Base-by-base conservation (phyloP, 2,797 vertebrate species). In the Otus scops region DNA sequence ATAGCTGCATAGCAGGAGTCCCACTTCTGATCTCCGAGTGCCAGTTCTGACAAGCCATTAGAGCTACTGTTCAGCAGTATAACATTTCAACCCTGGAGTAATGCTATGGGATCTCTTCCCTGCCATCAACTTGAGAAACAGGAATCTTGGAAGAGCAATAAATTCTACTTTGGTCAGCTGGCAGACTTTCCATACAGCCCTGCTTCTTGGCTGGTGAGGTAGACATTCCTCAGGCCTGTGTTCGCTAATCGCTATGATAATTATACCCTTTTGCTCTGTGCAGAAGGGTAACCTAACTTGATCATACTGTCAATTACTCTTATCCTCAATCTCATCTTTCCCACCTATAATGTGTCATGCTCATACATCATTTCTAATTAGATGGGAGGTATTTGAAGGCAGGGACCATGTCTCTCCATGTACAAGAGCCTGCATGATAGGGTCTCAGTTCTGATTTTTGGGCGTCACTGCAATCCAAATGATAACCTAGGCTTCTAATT, bases 101-200 rank as follows among this genome's bases (percentile, higher is more conserved):
- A 27, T 1, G 8, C 20, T 0, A 26, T 0, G 5, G 16, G 11
- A 86, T 63, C 30, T 61, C 60, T 43, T 73, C n/a, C 39, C 24
- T 38, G 47, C 5, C 28, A 17, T 11, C n/a, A 28, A 0, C 20
- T 9, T 8, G 43, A 88, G 50, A 50, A 71, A 48, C 7, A 23
- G 34, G 2, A 22, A 17, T 15, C 27, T 32, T 15, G 16, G 34
- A 67, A 34, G 26, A 77, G 53, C 80, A 74, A 1, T 2, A 34
- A 64, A 2, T 36, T 45, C 36, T 23, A 32, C 26, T 32, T 45
- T 7, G 30, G 54, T 36, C 65, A 78, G 30, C 51, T 43, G 70
- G 63, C 23, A 43, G 50, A 11, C 30, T n/a, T 70, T 4, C 15
- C 45, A 11, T 2, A 3, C 0, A 0, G 56, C 36, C 28, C 61